Conservation (phyloP, 2,888 invertebrate genomes). For the Drosophila robusta region DNA sequence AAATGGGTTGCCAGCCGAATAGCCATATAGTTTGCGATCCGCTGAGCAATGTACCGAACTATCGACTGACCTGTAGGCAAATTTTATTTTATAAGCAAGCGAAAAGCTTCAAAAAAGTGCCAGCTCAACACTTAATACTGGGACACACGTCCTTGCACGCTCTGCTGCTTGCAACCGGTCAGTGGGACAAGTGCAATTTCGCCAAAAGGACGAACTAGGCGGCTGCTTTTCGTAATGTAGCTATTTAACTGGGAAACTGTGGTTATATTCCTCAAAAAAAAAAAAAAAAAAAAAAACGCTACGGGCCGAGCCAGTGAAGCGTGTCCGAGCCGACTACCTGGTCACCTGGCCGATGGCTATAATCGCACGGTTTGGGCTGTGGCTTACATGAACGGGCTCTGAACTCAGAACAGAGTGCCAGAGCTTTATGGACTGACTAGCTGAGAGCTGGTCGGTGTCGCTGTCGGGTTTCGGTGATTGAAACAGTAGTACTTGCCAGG, state of each 20-base stretch:
- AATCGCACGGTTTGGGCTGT: conserved; percentile 17
- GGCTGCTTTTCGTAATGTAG: conserved; percentile 39
- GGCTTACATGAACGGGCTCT: conserved; percentile 3
- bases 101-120: background rate
- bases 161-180: conserved; percentile 13
- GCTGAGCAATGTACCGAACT: conserved; percentile 8
- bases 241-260: conserved; percentile 56
- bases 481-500: conserved; percentile 44
- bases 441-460: background rate
- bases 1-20: conserved; percentile 17
- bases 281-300: conserved; percentile 30
- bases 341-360: conserved; percentile 16
- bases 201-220: conserved; percentile 14
- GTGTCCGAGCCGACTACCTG: conserved; percentile 19
- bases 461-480: conserved; percentile 12
- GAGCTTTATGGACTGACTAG: conserved; percentile 5
- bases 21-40: conserved; percentile 4
- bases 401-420: background rate
- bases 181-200: conserved; percentile 45
- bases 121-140: background rate
- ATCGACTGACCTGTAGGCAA: conserved; percentile 18
- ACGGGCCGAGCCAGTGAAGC: conserved; percentile 48
- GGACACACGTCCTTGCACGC: background rate
- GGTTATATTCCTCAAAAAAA: no score
- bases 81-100: conserved; percentile 6